Evolutionary conservation across 1,140 invertebrate genomes (phyloP), one percentile per base, ranked within the genome.

Genomic region (Brachionus angularis): DNA sequence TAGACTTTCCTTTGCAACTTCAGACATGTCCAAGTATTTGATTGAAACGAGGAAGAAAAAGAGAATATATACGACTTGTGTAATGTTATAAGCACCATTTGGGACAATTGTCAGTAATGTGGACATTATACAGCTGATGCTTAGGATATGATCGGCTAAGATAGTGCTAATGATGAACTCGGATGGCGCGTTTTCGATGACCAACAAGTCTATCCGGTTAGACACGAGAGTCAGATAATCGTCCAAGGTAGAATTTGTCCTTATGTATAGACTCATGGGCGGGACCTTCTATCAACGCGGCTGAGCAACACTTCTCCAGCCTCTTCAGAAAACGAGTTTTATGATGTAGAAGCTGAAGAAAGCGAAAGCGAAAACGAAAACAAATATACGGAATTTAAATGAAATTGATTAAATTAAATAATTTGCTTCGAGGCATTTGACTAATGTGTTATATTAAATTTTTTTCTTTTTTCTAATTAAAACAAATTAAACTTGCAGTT

Each of bases 101-200:
- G 12, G 67, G 67, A 10, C 27, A 36, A 21, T 52, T 47, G 8
- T 12, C 36, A n/a, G 36, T 25, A 1, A 10, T 70, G n/a, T 21
- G 67, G 67, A 25, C 67, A 70, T 16, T 70, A 70, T 16, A 70
- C 67, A 23, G 46, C 67, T 5, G 50, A 16, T 53, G 47, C 67
- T n/a, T 16, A 42, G 14, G 47, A 39, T 10, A 39, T 47, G 18
- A 42, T 47, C 18, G 23, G 23, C 18, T 21, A 21, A 8, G 47
- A 67, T 12, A 50, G 31, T 3, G 36, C 42, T 50, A 21, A 67
- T 34, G 34, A 50, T 31, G 62, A 67, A 23, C 12, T 67, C 4
- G 47, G 18, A 2, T 70, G 67, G 67, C 42, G 67, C 16, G 18
- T 44, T 8, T 70, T 70, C 23, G 67, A 70, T 44, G 67, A 70